phyloP scores from a whole-genome alignment of 2,797 vertebrate genomes.

The Centroberyx gerrardi region DNA sequence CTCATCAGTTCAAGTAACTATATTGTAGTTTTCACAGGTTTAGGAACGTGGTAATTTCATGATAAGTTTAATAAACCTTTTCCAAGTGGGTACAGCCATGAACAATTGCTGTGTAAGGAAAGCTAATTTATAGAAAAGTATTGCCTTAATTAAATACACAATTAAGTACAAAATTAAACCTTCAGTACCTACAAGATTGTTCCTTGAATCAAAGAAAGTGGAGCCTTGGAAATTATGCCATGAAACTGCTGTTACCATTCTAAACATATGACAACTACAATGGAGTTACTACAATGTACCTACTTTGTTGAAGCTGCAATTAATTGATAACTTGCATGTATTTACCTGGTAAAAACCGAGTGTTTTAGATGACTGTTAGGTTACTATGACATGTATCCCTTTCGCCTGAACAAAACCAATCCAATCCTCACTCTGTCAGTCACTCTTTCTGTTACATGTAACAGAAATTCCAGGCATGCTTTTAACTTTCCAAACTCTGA shows the following conservation, averaged over 20 bases:
- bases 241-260: conserved; percentile 18
- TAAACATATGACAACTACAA: not conserved
- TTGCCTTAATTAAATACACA: too few relatives aligned
- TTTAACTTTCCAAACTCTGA: conserved; percentile 58
- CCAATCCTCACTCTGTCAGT: not conserved
- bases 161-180: not conserved
- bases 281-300: not conserved
- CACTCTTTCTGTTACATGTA: not conserved
- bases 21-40: too few relatives aligned
- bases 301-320: not conserved
- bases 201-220: conserved; percentile 3
- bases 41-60: not conserved
- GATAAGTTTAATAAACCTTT: not conserved
- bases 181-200: not conserved
- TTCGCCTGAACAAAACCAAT: not conserved
- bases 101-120: too few relatives aligned
- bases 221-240: conserved; percentile 24
- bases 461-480: conserved; percentile 13
- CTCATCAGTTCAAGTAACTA: too few relatives aligned
- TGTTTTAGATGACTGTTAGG: not conserved
- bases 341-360: not conserved
- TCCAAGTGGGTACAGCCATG: not conserved
- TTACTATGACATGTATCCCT: conserved; percentile 11
- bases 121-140: too few relatives aligned
- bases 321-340: not conserved